Evolutionary conservation across 2,797 vertebrate species (phyloP).

Genomic region (Moxostoma hubbsi): DNA sequence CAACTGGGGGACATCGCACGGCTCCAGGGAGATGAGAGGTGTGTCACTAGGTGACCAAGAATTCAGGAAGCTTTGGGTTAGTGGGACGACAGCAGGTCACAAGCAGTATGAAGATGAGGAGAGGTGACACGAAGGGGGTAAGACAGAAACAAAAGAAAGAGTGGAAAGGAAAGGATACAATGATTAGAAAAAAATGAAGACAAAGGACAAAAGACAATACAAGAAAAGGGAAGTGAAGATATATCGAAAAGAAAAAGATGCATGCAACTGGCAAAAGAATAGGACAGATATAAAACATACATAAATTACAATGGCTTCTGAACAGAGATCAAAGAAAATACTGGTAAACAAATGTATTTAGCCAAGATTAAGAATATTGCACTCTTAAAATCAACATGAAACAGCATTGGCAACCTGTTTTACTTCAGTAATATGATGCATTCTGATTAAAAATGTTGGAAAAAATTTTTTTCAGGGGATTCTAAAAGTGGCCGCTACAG

Average conservation of each 20-base stretch:
- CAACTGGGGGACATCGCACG: conserved; percentile 74
- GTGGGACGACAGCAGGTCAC: conserved; percentile 49
- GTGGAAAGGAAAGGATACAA: conserved; percentile 33
- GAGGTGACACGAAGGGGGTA: conserved; percentile 65
- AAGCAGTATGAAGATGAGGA: conserved; percentile 65
- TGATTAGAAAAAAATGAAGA: conserved; percentile 39
- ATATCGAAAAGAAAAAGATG: conserved; percentile 60
- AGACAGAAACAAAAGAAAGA: conserved; percentile 34
- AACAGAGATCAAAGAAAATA: conserved; percentile 7
- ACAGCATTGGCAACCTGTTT: too few species aligned
- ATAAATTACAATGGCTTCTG: conserved; percentile 23
- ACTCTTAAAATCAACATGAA: too few species aligned
- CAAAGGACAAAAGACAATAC: conserved; percentile 59
- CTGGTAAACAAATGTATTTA: not conserved
- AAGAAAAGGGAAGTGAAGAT: conserved; percentile 39
- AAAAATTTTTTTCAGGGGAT: too few species aligned
- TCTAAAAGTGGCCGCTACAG: too few species aligned
- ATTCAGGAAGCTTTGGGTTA: conserved; percentile 82
- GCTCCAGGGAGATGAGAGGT: conserved; percentile 79
- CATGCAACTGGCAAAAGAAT: conserved; percentile 58
- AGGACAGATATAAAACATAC: conserved; percentile 59
- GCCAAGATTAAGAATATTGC: too few species aligned
- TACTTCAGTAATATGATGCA: too few species aligned
- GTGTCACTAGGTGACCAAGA: conserved; percentile 89
- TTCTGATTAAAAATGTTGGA: too few species aligned